Evolutionary conservation across 2,888 invertebrate species (phyloP).

Genomic region (Sympetrum striolatum): DNA sequence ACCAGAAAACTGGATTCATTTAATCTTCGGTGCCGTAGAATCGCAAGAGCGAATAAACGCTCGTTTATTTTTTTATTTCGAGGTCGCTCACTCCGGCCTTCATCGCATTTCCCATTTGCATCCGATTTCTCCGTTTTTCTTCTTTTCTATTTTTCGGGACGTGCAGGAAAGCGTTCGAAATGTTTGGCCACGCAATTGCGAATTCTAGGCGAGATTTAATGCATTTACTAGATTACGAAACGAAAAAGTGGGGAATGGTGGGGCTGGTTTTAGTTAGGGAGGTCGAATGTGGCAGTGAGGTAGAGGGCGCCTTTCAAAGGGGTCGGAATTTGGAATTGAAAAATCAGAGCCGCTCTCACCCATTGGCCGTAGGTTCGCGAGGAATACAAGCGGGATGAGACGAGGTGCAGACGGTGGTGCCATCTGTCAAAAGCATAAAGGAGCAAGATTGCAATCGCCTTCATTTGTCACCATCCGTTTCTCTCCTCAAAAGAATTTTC

Average conservation of each 20-base stretch:
- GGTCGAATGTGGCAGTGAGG: background rate
- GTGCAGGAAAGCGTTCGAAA: background rate
- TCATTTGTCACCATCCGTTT: background rate
- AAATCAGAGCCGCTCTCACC: constrained; percentile 4
- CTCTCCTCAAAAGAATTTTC: background rate
- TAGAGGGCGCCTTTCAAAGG: background rate
- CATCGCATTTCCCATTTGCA: background rate
- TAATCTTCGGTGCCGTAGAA: background rate
- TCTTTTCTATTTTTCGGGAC: background rate
- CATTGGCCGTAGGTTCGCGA: background rate
- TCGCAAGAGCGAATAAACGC: background rate
- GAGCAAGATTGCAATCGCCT: background rate
- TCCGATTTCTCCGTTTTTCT: background rate
- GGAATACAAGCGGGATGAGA: background rate
- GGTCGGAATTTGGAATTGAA: constrained; percentile 1
- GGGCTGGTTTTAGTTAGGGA: no score
- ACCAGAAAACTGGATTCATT: background rate
- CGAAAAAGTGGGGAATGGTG: background rate
- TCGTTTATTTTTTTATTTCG: background rate
- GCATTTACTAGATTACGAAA: background rate
- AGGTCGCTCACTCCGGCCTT: background rate
- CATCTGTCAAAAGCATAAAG: constrained; percentile 27
- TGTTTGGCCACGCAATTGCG: constrained; percentile 27
- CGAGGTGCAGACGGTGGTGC: background rate
- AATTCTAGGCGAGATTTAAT: constrained; percentile 7